Base-by-base conservation (phyloP, 2,888 invertebrate species). In the Plagiodera versicolora region DNA sequence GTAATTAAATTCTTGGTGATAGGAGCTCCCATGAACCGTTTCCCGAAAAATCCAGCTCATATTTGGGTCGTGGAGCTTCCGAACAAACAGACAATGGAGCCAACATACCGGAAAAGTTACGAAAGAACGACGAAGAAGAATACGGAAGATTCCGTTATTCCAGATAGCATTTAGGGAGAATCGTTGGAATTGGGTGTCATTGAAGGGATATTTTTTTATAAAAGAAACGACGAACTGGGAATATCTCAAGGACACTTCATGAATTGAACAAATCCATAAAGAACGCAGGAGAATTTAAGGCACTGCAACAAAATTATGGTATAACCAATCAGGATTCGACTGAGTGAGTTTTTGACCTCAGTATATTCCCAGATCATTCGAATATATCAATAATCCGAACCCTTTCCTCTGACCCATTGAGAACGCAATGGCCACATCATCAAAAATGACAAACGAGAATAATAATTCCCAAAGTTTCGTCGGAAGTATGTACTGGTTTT, bases 1-100 rank as follows among this genome's bases (percentile, higher is more conserved):
- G 39, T 39, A 39, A 39, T 39, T 39, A 39, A 39, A 39, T 39
- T n/a, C 39, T 39, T 6, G 1, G 14, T 9, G 11, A 14, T 2
- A 14, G 39, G 39, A 3, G 39, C 2, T 39, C 14, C 39, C 14
- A 11, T 14, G 11, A 2, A 14, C 39, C 14, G 14, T 39, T 39
- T 14, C 1, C 10, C 32, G 14, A 39, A 39, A 9, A 57, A 57
- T 57, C 54, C 11, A 55, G 44, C 55, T 50, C 50, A 54, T 53
- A 50, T 63, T 53, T 57, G 16, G 44, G 57, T 16, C 46, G 55
- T 51, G 18, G 58, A 50, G 35, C 57, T 35, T 56, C n/a, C 49
- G 30, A 60, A 60, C 51, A 57, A 57, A 57, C 48, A 63, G 58
- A 63, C 55, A 63, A 56, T 60, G 51, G 53, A 60, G 56, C 57